Percentiles rank a stretch among this genome's conserved stretches.
Evolutionary conservation across 2,797 vertebrate genomes (phyloP).

Genomic region (Rachycentron canadum): DNA sequence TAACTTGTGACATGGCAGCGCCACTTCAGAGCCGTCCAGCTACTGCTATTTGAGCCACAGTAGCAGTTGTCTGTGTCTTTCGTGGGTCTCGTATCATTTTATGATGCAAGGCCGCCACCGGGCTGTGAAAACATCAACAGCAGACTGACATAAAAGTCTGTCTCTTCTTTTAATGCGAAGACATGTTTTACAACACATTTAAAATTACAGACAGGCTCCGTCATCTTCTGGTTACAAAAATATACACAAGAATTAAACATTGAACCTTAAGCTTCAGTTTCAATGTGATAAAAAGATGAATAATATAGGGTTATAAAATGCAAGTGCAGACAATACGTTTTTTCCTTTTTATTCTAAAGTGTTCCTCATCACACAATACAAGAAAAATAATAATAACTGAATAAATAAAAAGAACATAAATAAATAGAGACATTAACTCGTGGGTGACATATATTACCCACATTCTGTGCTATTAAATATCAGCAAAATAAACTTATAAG

Average conservation of each 20-base stretch:
- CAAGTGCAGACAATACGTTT: background rate
- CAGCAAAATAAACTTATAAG: background rate
- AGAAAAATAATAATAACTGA: too few species aligned
- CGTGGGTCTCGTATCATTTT: conserved; percentile 70
- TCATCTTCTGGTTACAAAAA: background rate
- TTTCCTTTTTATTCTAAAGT: background rate
- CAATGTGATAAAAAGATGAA: background rate
- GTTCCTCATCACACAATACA: too few species aligned
- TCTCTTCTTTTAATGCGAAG: background rate
- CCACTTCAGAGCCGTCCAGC: conserved; percentile 65
- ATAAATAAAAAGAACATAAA: background rate
- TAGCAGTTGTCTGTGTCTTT: conserved; percentile 83
- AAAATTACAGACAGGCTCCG: background rate
- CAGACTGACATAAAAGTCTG: conserved; percentile 9
- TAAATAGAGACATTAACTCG: background rate
- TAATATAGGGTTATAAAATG: background rate
- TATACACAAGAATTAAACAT: background rate
- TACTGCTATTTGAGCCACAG: conserved; percentile 79
- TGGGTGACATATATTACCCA: too few species aligned
- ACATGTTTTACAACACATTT: too few species aligned
- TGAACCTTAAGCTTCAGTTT: background rate
- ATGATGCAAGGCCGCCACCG: conserved; percentile 61
- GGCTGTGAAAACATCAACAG: conserved; percentile 67
- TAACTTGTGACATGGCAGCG: conserved; percentile 63
- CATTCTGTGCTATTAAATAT: background rate